phyloP scores from a whole-genome alignment of 2,797 vertebrate genomes.

The Antrozous pallidus region DNA sequence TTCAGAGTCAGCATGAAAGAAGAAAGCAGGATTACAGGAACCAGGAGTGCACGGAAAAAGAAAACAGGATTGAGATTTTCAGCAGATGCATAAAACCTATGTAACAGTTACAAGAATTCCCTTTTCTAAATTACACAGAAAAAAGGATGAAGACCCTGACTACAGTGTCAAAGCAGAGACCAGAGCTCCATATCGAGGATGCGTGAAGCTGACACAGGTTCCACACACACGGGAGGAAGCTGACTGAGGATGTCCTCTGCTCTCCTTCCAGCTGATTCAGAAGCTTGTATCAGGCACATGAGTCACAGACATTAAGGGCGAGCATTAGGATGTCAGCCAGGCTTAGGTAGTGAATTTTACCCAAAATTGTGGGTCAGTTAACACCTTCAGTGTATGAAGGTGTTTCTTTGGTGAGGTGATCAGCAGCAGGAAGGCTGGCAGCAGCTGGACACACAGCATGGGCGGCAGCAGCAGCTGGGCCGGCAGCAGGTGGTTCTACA shows the following conservation, averaged over 20 bases:
- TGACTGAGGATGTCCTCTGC: neutral
- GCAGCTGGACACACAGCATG: neutral
- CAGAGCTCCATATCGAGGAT: rapidly evolving
- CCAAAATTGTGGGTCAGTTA: neutral
- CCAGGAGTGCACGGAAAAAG: rapidly evolving
- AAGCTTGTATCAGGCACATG: rapidly evolving
- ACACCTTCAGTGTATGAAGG: neutral
- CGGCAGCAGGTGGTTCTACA: no score
- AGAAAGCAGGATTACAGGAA: neutral
- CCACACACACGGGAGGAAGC: rapidly evolving
- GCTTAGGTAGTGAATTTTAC: neutral
- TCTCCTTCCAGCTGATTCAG: no score
- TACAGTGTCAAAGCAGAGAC: neutral
- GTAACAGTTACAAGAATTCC: no score
- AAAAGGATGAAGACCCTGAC: no score
- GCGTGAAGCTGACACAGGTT: rapidly evolving
- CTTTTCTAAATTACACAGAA: no score
- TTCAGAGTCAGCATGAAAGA: neutral
- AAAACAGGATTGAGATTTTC: no score
- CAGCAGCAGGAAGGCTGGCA: neutral
- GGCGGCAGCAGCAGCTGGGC: no score
- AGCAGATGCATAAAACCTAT: neutral
- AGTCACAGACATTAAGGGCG: neutral
- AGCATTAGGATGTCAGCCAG: neutral
- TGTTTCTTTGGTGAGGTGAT: neutral